phyloP scores from a whole-genome alignment of 1,140 invertebrate species.

The Mizuhopecten yessoensis region DNA sequence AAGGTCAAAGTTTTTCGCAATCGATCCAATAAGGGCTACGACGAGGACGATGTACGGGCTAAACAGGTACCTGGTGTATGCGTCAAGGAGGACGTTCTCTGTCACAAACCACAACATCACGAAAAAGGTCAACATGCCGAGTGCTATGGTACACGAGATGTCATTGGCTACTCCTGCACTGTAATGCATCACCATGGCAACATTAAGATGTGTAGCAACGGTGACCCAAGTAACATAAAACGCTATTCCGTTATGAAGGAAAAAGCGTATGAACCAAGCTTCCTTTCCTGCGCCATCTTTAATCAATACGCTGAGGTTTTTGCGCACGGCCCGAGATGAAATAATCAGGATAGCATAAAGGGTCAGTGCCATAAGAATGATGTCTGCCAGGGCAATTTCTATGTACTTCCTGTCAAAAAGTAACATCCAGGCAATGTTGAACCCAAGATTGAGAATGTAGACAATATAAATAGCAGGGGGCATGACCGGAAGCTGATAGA shows the following conservation, averaged over 20 bases:
- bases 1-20: conserved; percentile 70
- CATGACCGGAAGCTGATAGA: conserved; percentile 57
- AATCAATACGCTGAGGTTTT: not conserved
- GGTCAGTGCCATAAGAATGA: conserved; percentile 49
- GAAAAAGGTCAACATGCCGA: conserved; percentile 62
- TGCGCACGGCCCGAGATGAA: conserved; percentile 57
- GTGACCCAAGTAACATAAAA: conserved; percentile 73
- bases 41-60: conserved; percentile 76
- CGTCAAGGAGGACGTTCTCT: conserved; percentile 75
- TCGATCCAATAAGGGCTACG: conserved; percentile 70
- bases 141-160: conserved; percentile 44
- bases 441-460: conserved; percentile 54
- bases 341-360: conserved; percentile 53
- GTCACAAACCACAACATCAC: conserved; percentile 71
- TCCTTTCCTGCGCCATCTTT: conserved; percentile 42
- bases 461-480: conserved; percentile 60
- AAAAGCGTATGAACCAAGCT: conserved; percentile 68
- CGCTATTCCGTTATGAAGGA: conserved; percentile 74
- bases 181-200: conserved; percentile 69
- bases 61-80: conserved; percentile 76
- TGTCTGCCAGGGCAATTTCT: conserved; percentile 46
- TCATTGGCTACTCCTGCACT: conserved; percentile 30
- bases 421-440: conserved; percentile 73
- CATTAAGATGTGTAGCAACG: conserved; percentile 70
- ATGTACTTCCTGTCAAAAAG: conserved; percentile 67